Base-by-base conservation (phyloP, 2,797 vertebrate species). In the Aratinga solstitialis region DNA sequence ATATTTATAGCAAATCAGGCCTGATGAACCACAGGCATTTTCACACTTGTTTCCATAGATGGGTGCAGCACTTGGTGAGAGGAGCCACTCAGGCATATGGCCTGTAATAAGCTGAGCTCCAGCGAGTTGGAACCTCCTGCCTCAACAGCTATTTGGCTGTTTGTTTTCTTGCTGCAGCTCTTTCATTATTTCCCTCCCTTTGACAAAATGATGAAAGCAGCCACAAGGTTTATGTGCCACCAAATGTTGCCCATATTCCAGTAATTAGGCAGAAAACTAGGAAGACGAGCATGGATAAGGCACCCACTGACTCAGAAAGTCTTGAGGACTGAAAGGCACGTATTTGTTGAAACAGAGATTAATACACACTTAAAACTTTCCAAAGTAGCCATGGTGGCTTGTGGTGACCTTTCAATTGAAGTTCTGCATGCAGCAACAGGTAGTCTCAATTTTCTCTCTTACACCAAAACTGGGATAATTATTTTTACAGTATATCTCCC, bases 61-160 rank as follows among this genome's bases (percentile, higher is more conserved):
- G 69, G 50, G 74, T 83, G 67, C 69, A 91, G 79, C 40, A 51
- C 71, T 72, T 0, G 0, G 51, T 65, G 89, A 88, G 76, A 94
- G 61, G 9, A 97, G 34, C 62, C 36, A 79, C 71, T 96, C 92
- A 94, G 91, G 91, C 87, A 95, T 90, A 92, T 67, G 94, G 74
- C n/a, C 72, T 62, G 14, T 80, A 85, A 94, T 92, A 79, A 90
- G 79, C 76, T 56, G 63, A 91, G 59, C 77, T 93, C 79, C 89
- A 91, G 50, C 1, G 71, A 74, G 36, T 23, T 93, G 84, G 79
- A 96, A 96, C 66, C 45, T 92, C 90, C 68, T 89, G 61, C 38
- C 90, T 95, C 81, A 78, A 80, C 14, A 91, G 85, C 54, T 91
- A 93, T 72, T 90, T 93, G 74, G 42, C 53, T 82, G 75, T 93